Percentiles rank a stretch among this genome's conserved stretches.
Conservation (phyloP, 2,888 invertebrate species). For the Agrochola lota region DNA sequence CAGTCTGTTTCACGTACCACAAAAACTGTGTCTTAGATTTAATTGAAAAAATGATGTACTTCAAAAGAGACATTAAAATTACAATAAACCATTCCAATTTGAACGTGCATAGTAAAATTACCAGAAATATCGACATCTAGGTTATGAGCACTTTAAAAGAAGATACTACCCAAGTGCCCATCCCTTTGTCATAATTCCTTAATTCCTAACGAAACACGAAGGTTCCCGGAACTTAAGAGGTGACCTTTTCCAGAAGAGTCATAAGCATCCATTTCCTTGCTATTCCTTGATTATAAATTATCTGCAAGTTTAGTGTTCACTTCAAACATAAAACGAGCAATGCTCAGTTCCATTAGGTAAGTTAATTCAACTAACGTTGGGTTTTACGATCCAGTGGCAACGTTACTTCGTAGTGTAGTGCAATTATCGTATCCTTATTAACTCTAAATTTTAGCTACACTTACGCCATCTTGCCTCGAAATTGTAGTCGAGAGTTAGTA, state of each 20-base stretch:
- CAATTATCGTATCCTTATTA: slow-evolving; percentile 69
- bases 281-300: slow-evolving; percentile 54
- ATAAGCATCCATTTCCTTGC: slow-evolving; percentile 30
- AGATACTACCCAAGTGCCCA: background rate
- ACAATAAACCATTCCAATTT: background rate
- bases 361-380: slow-evolving; percentile 72
- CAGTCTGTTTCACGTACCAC: no score
- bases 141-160: background rate
- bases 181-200: background rate
- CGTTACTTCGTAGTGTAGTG: slow-evolving; percentile 59
- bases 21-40: background rate
- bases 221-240: background rate
- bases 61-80: no score
- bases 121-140: background rate
- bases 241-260: slow-evolving; percentile 3
- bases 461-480: slow-evolving; percentile 54
- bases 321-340: slow-evolving; percentile 63
- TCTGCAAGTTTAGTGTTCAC: slow-evolving; percentile 53
- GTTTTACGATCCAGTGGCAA: slow-evolving; percentile 66
- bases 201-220: background rate
- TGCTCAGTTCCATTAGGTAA: slow-evolving; percentile 69
- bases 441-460: slow-evolving; percentile 59
- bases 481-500: slow-evolving; percentile 40
- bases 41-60: background rate
- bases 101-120: background rate